Percentiles rank a stretch among this genome's conserved stretches.
Evolutionary conservation across 1,140 invertebrate genomes (phyloP).

Genomic region (Drosophila punjabiensis): DNA sequence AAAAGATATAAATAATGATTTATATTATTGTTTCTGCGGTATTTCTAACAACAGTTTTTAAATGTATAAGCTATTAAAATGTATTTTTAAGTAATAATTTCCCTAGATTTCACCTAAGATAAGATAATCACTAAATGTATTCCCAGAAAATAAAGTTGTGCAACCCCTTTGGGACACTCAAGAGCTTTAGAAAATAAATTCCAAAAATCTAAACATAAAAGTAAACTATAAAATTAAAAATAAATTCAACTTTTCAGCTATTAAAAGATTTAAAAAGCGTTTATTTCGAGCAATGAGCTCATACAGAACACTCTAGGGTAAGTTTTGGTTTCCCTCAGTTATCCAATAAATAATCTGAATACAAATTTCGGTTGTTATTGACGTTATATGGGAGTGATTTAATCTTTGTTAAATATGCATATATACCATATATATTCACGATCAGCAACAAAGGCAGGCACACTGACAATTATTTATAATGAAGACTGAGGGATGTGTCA

Average conservation of each 20-base stretch:
- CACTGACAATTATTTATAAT: slow-evolving; percentile 27
- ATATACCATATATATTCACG: slow-evolving; percentile 16
- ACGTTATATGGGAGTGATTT: slow-evolving; percentile 1
- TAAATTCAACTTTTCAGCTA: background rate
- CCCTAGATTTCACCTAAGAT: background rate
- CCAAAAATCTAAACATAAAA: slow-evolving; percentile 4
- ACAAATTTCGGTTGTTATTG: background rate
- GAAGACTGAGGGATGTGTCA: slow-evolving; percentile 33
- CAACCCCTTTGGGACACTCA: background rate
- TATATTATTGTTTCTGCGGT: no score
- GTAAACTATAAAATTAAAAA: background rate
- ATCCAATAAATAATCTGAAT: background rate
- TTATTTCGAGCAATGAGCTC: slow-evolving; percentile 27
- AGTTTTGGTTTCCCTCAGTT: background rate
- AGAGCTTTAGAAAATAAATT: slow-evolving; percentile 9
- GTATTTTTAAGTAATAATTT: background rate
- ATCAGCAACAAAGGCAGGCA: slow-evolving; percentile 24
- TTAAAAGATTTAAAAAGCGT: slow-evolving; percentile 1
- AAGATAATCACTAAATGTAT: background rate
- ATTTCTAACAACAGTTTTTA: no score
- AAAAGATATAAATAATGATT: background rate
- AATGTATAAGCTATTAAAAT: background rate
- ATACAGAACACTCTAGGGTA: background rate
- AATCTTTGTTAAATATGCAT: slow-evolving; percentile 27
- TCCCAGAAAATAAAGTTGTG: background rate